Conservation (phyloP, 1,140 invertebrate genomes). For the Acyrthosiphon pisum region DNA sequence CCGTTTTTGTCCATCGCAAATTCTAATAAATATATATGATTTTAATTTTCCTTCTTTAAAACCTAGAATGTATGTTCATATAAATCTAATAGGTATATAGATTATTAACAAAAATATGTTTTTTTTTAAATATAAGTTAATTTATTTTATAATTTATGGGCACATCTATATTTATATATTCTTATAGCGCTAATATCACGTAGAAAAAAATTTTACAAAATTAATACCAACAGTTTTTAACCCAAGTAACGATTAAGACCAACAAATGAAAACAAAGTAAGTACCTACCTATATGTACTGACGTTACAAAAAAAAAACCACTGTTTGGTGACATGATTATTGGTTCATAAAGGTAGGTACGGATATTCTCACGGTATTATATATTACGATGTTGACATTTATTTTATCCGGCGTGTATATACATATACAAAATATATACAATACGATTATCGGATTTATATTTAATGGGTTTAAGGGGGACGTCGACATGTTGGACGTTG, state of each 20-base stretch:
- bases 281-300: background rate
- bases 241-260: too few relatives aligned
- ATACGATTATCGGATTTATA: background rate
- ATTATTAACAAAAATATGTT: too few relatives aligned
- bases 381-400: background rate
- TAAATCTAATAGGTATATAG: too few relatives aligned
- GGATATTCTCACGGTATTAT: background rate
- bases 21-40: background rate
- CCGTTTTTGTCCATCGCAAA: background rate
- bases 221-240: too few relatives aligned
- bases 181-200: too few relatives aligned
- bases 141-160: too few relatives aligned
- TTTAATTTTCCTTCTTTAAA: background rate
- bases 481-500: background rate
- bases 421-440: background rate
- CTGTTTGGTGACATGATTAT: background rate
- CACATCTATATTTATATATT: too few relatives aligned
- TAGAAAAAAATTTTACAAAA: too few relatives aligned
- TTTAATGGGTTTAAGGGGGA: conserved; percentile 12
- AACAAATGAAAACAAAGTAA: background rate
- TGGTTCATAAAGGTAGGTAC: background rate
- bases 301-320: background rate
- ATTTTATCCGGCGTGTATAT: background rate
- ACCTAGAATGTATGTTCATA: background rate
- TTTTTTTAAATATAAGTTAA: too few relatives aligned